These are phyloP conservation scores for Cervus canadensis DNA, from an alignment of 2,113 vertebrate species.

Conservation along the genomic window DNA sequence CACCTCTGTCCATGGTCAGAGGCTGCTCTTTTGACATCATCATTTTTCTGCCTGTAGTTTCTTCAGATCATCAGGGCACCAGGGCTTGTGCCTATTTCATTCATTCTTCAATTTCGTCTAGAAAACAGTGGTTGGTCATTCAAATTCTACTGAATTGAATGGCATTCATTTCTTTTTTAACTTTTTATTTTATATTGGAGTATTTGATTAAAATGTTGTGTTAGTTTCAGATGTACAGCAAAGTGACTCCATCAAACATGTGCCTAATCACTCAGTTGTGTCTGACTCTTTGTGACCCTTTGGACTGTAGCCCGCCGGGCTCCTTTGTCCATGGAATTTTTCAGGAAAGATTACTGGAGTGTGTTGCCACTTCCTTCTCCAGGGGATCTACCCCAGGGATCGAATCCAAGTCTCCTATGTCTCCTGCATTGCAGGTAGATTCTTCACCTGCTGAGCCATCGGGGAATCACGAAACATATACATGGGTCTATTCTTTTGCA, in stretches of 20 bases:
- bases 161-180: neutral
- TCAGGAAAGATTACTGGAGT: neutral
- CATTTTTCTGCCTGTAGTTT: neutral
- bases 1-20: neutral
- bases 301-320: neutral
- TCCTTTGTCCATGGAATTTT: neutral
- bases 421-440: neutral
- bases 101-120: neutral
- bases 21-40: fast-evolving
- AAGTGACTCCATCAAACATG: neutral
- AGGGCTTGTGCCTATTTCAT: neutral
- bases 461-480: neutral
- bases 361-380: neutral
- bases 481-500: neutral
- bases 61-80: neutral
- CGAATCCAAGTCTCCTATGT: neutral
- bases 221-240: neutral
- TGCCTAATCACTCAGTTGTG: neutral
- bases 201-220: neutral
- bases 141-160: neutral
- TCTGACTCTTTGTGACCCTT: neutral
- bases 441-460: neutral
- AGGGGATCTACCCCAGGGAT: neutral
- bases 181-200: neutral
- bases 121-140: neutral